Base-by-base conservation (phyloP, 2,888 invertebrate genomes). In the Cheilosia scutellata region DNA sequence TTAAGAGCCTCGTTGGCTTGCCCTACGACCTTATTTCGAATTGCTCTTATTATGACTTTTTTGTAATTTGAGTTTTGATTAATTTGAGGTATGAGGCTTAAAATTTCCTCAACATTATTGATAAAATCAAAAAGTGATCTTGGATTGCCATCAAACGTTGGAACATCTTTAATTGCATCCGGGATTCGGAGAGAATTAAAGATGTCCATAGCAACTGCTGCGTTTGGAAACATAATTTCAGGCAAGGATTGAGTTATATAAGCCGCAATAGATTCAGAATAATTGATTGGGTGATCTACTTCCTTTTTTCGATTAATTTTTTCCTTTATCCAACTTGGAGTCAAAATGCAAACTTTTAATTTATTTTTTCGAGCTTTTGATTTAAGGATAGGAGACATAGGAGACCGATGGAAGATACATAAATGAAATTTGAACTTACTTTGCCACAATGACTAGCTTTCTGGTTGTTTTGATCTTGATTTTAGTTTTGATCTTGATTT, bases 1-100 rank as follows among this genome's bases (percentile, higher is more conserved):
- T 78, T 88, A 11, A 88, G 66, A 2, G 78, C 76, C 47, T 87
- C 84, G 42, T 88, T 88, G n/a, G 87, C 87, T 47, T 58, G 55
- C 0, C 87, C 80, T n/a, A 68, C 53, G 44, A 88, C 86, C 70
- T 87, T 87, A 65, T 87, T 87, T 31, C 86, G 55, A 57, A 87
- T 80, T 20, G 80, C 68, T 47, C 83, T 49, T 7, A 88, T 42
- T 25, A 88, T 44, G 13, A 87, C 27, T 76, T 74, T 70, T 20
- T 63, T 51, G 31, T 82, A 74, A 40, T 40, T 7, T 37, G 20
- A 7, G 74, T 84, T 7, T 63, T 72, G 55, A 77, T 68, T 16
- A 9, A 76, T 37, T 2, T 40, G 49, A 20, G 47, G 40, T 2
- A 84, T 25, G 11, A 71, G 60, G 4, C 49, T 57, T 49, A 82